phyloP scores from a whole-genome alignment of 1,140 invertebrate genomes.

The Rhyacophila brunnea region DNA sequence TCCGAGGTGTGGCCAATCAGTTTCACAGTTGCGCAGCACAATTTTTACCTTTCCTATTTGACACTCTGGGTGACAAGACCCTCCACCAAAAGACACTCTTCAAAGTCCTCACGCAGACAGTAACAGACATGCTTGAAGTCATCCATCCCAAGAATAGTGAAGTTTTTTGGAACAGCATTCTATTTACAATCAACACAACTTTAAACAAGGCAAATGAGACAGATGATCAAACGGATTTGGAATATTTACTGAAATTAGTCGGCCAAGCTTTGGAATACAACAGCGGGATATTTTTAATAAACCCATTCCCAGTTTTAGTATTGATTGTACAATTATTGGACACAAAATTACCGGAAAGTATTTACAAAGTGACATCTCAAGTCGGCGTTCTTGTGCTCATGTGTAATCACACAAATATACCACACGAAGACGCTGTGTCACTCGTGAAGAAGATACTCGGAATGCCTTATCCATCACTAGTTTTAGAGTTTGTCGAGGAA shows the following conservation, averaged over 20 bases:
- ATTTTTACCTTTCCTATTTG: conserved; percentile 63
- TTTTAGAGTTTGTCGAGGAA: conserved; percentile 64
- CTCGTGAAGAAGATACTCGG: conserved; percentile 62
- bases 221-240: conserved; percentile 41
- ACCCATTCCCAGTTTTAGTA: conserved; percentile 55
- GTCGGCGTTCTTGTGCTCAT: conserved; percentile 60
- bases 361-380: conserved; percentile 55
- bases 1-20: conserved; percentile 75
- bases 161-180: conserved; percentile 58
- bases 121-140: conserved; percentile 57
- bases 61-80: conserved; percentile 55
- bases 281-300: conserved; percentile 61
- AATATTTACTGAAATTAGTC: conserved; percentile 58
- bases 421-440: conserved; percentile 67
- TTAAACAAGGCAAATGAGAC: conserved; percentile 23
- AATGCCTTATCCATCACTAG: conserved; percentile 54
- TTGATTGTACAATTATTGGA: conserved; percentile 57
- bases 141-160: conserved; percentile 60
- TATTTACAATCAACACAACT: conserved; percentile 13
- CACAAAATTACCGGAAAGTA: conserved; percentile 50
- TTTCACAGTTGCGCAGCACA: conserved; percentile 76
- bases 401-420: conserved; percentile 60
- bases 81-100: conserved; percentile 59
- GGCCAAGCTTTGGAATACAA: conserved; percentile 61
- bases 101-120: conserved; percentile 61